phyloP scores from a whole-genome alignment of 2,888 invertebrate species.

The Drosophila prostipennis region DNA sequence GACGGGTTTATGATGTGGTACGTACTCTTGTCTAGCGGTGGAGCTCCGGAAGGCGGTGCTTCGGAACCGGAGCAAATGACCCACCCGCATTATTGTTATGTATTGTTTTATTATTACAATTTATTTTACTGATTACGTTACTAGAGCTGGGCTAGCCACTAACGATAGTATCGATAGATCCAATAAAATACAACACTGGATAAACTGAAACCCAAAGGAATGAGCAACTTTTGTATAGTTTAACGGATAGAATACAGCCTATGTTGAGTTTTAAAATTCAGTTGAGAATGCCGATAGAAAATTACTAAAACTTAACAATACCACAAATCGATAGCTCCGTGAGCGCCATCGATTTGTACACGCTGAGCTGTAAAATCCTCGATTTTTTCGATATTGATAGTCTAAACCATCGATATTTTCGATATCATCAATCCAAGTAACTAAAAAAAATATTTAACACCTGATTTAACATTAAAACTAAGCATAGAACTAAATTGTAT shows the following conservation, averaged over 20 bases:
- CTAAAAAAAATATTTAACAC: too few relatives aligned
- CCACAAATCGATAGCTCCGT: not conserved
- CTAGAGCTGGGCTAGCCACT: not conserved
- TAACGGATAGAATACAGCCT: too few relatives aligned
- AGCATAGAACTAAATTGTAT: too few relatives aligned
- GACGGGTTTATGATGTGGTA: slow-evolving; percentile 90
- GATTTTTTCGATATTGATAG: too few relatives aligned
- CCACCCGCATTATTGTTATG: slow-evolving; percentile 74
- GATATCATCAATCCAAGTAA: too few relatives aligned
- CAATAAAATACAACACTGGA: not conserved
- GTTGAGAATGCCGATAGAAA: not conserved
- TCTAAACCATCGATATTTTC: too few relatives aligned
- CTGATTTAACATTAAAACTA: too few relatives aligned
- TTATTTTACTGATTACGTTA: slow-evolving; percentile 26
- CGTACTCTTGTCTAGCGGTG: slow-evolving; percentile 82
- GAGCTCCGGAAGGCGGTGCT: slow-evolving; percentile 34
- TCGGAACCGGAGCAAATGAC: slow-evolving; percentile 61
- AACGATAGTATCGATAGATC: not conserved
- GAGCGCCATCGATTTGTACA: not conserved
- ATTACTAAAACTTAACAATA: not conserved
- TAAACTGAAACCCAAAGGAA: too few relatives aligned
- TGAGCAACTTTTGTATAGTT: too few relatives aligned
- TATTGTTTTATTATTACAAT: not conserved
- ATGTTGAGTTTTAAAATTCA: too few relatives aligned
- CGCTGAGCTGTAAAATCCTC: not conserved